A percentile compares a stretch with the other conserved stretches of the same genome.
These are phyloP conservation scores for Rhamphomyia laevipes DNA, from an alignment of 2,888 invertebrate genomes.

Conservation along the genomic window DNA sequence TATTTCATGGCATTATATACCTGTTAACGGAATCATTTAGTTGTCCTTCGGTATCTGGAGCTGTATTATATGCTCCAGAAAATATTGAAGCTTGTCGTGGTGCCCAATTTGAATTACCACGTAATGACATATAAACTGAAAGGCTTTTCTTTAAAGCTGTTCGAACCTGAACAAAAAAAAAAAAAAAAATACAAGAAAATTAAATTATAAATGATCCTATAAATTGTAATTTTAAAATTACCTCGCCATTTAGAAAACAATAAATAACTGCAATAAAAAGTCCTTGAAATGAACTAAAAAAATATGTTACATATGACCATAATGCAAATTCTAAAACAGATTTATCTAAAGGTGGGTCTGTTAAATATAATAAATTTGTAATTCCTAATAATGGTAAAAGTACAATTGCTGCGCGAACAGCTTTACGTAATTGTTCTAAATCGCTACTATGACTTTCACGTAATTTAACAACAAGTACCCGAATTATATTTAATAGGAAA, in stretches of 20 bases:
- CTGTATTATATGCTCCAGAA: slow-evolving; percentile 34
- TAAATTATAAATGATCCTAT: neutral
- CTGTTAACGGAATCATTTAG: slow-evolving; percentile 21
- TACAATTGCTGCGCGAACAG: slow-evolving; percentile 66
- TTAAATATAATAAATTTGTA: slow-evolving; percentile 63
- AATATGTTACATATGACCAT: slow-evolving; percentile 70
- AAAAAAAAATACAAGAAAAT: neutral
- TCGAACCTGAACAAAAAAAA: slow-evolving; percentile 32
- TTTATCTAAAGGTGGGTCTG: slow-evolving; percentile 53
- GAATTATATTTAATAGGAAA: slow-evolving; percentile 68
- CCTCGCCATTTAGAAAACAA: slow-evolving; percentile 77
- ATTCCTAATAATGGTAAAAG: slow-evolving; percentile 70
- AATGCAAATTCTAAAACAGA: slow-evolving; percentile 58
- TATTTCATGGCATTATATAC: slow-evolving; percentile 20
- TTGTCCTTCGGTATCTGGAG: slow-evolving; percentile 33
- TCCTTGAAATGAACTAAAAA: slow-evolving; percentile 75
- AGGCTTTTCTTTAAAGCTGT: slow-evolving; percentile 38
- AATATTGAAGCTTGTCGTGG: slow-evolving; percentile 35
- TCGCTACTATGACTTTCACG: slow-evolving; percentile 61
- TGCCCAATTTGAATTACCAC: slow-evolving; percentile 36
- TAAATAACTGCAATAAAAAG: slow-evolving; percentile 68
- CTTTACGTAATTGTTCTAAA: slow-evolving; percentile 65
- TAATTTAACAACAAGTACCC: slow-evolving; percentile 64
- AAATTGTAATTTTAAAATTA: slow-evolving; percentile 27
- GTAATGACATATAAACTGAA: slow-evolving; percentile 37